Evolutionary conservation across 2,113 vertebrate species (phyloP).

Genomic region (Panthera uncia): DNA sequence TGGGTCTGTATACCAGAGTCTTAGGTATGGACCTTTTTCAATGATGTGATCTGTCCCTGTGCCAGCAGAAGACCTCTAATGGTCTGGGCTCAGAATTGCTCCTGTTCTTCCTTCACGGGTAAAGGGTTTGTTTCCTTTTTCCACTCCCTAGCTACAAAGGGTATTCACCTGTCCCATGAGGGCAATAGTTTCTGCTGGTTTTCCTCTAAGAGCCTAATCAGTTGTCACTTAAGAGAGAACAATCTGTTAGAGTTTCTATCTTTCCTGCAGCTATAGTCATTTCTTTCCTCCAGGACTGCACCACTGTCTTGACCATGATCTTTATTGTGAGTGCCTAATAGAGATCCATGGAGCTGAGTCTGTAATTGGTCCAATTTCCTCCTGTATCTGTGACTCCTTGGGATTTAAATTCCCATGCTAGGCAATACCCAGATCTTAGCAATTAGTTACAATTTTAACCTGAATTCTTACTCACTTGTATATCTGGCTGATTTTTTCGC

Average conservation of each 20-base stretch:
- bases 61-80: neutral
- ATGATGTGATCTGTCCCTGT: neutral
- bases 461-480: neutral
- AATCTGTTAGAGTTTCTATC: no score
- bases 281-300: neutral
- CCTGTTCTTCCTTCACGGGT: neutral
- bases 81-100: neutral
- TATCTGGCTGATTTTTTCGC: neutral
- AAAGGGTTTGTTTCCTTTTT: neutral
- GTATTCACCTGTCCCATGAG: neutral
- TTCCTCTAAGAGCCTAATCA: neutral
- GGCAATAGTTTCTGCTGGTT: neutral
- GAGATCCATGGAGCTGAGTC: neutral
- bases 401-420: neutral
- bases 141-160: neutral
- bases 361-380: neutral
- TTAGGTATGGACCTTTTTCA: neutral
- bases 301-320: neutral
- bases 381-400: neutral
- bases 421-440: neutral
- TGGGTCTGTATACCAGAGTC: neutral
- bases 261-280: neutral
- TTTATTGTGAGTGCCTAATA: neutral
- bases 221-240: neutral
- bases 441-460: neutral